Base-by-base conservation (phyloP, 2,888 invertebrate species). In the Hyalella azteca region DNA sequence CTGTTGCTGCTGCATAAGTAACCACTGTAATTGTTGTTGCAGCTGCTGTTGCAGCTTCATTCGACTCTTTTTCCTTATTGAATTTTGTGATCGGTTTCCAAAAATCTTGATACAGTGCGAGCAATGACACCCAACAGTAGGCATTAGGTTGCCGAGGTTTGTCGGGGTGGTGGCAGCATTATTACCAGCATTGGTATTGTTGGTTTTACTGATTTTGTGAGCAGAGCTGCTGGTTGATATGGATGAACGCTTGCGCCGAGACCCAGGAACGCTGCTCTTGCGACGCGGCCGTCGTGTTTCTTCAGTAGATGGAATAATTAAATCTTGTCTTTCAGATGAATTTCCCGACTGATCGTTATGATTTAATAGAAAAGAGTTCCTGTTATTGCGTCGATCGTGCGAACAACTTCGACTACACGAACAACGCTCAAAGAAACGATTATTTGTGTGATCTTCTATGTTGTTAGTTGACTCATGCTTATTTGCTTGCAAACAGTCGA, bases 121-220 rank as follows among this genome's bases (percentile, higher is more conserved):
- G 29, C 75, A 75, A 75, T 75, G 75, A n/a, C 75, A 75, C 29
- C 75, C 75, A 2, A 26, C 29, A 29, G 75, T 75, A n/a, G 75
- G 75, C 45, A 75, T 29, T 0, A 75, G 45, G 29, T 36, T 41
- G 22, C 45, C 29, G 13, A 36, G 36, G 19, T 22, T 13, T 15
- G 7, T 66, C 19, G 66, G 66, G 15, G 66, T 66, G 13, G 7
- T 66, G 39, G 19, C 36, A 1, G 29, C 66, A 36, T 66, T 66
- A 29, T 39, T 66, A n/a, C 11, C 19, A 32, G 7, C n/a, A n/a
- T 66, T 66, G 1, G 32, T 5, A 66, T 39, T 39, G 39, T 39
- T 29, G 36, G 32, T 32, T 19, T 39, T 36, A 36, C 19, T 66
- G 36, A n/a, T 39, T 7, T 66, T 66, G 66, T 66, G 36, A n/a